A percentile compares a stretch with the other conserved stretches of the same genome.
Evolutionary conservation across 2,113 vertebrate species (phyloP).

Genomic region (Gobiocypris rarus): DNA sequence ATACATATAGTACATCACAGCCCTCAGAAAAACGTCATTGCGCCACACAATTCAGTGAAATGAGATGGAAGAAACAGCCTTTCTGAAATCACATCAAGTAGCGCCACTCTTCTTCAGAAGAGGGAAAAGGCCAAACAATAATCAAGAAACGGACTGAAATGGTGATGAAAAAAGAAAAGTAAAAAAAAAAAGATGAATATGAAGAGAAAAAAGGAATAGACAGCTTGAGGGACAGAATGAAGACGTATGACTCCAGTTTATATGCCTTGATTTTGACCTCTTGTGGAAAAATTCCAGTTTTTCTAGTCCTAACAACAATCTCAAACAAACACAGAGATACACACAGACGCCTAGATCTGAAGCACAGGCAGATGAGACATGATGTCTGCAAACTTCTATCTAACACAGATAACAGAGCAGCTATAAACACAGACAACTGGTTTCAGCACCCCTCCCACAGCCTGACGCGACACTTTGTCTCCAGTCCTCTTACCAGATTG

Average conservation of each 20-base stretch:
- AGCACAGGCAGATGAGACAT: conserved; percentile 48
- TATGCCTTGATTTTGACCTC: conserved; percentile 37
- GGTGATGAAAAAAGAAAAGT: neutral
- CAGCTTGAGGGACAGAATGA: conserved; percentile 17
- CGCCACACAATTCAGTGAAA: conserved; percentile 8
- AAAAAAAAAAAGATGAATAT: neutral
- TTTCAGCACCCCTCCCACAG: conserved; percentile 33
- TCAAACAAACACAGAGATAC: conserved; percentile 26
- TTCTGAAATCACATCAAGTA: conserved; percentile 1
- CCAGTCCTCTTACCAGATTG: conserved; percentile 53
- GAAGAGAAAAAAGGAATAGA: neutral
- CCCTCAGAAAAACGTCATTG: neutral
- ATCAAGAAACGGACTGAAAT: neutral
- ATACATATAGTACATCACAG: neutral
- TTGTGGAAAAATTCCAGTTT: conserved; percentile 26
- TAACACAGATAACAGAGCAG: conserved; percentile 51
- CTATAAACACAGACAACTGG: conserved; percentile 39
- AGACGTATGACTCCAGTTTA: conserved; percentile 31
- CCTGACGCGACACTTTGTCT: conserved; percentile 59
- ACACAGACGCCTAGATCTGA: conserved; percentile 20
- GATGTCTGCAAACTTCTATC: conserved; percentile 57
- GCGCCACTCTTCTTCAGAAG: neutral
- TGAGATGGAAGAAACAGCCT: conserved; percentile 20
- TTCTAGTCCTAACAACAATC: conserved; percentile 12
- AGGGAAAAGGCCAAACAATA: conserved; percentile 3